Conservation (phyloP, 2,888 invertebrate genomes). For the Argyresthia goedartella region DNA sequence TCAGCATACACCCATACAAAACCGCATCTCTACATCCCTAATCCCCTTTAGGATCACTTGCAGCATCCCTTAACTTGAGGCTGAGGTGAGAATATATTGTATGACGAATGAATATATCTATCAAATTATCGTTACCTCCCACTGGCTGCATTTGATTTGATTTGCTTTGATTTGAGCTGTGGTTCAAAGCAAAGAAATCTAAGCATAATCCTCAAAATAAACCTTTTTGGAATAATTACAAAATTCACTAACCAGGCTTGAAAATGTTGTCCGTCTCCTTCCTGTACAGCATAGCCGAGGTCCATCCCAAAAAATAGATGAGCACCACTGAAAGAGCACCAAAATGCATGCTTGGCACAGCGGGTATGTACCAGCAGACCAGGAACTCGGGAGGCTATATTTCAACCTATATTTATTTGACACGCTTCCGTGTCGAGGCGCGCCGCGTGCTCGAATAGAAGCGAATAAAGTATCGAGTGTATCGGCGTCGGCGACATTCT, state of each 20-base stretch:
- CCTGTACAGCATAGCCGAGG: constrained; percentile 51
- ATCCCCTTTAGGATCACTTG: too few relatives aligned
- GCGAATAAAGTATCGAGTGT: constrained; percentile 62
- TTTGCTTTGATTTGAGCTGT: too few relatives aligned
- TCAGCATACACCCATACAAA: too few relatives aligned
- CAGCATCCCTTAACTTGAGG: too few relatives aligned
- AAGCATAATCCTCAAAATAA: not conserved
- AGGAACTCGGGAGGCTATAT: constrained; percentile 45
- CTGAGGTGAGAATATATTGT: too few relatives aligned
- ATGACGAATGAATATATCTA: too few relatives aligned
- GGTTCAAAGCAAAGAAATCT: too few relatives aligned
- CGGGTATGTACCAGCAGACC: constrained; percentile 52
- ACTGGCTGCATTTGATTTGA: too few relatives aligned
- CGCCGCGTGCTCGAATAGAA: constrained; percentile 42
- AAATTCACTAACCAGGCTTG: constrained; percentile 47
- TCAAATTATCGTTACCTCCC: too few relatives aligned
- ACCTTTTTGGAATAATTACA: not conserved
- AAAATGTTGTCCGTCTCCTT: constrained; percentile 55
- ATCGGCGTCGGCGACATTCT: constrained; percentile 45
- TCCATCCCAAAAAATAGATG: constrained; percentile 47
- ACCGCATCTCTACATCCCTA: too few relatives aligned
- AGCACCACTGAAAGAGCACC: constrained; percentile 56
- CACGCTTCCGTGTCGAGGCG: constrained; percentile 51
- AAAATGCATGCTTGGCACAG: constrained; percentile 60
- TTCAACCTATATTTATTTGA: constrained; percentile 64